Percentiles rank a stretch among this genome's conserved stretches.
Conservation (phyloP, 2,113 vertebrate genomes). For the Thunnus thynnus region DNA sequence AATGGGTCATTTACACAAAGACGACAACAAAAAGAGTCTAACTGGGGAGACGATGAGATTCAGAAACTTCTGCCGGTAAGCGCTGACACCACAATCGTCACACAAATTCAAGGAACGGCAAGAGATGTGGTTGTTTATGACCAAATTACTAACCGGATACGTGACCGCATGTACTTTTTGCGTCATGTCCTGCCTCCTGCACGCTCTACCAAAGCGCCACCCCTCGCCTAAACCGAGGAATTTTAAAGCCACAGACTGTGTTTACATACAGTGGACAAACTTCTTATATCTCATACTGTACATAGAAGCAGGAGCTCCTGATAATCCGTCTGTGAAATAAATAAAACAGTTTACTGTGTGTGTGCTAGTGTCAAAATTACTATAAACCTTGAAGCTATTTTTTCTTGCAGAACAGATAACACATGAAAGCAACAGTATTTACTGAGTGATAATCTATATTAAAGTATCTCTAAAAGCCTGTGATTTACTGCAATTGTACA, state of each 20-base stretch:
- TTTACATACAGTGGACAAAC: constrained; percentile 6
- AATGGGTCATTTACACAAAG: too few species aligned
- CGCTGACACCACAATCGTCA: too few species aligned
- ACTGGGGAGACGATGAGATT: too few species aligned
- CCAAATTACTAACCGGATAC: too few species aligned
- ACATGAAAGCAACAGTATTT: not conserved
- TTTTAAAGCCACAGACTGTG: not conserved
- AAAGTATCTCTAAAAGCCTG: not conserved
- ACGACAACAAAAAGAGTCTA: too few species aligned
- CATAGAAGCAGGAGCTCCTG: constrained; percentile 8
- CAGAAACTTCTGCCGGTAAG: too few species aligned
- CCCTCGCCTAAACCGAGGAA: not conserved
- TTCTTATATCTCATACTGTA: not conserved
- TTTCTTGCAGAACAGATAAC: not conserved
- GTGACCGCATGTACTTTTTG: too few species aligned
- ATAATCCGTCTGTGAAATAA: constrained; percentile 7
- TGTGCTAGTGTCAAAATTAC: constrained; percentile 6
- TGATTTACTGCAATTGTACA: not conserved
- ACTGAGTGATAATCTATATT: not conserved
- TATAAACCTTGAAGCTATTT: not conserved
- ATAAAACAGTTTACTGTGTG: not conserved
- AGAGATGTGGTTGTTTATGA: too few species aligned
- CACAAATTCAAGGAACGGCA: too few species aligned
- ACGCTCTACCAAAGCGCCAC: too few species aligned
- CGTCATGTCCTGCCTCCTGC: too few species aligned